Base-by-base conservation (phyloP, 2,888 invertebrate species). In the Sesamia inferens region DNA sequence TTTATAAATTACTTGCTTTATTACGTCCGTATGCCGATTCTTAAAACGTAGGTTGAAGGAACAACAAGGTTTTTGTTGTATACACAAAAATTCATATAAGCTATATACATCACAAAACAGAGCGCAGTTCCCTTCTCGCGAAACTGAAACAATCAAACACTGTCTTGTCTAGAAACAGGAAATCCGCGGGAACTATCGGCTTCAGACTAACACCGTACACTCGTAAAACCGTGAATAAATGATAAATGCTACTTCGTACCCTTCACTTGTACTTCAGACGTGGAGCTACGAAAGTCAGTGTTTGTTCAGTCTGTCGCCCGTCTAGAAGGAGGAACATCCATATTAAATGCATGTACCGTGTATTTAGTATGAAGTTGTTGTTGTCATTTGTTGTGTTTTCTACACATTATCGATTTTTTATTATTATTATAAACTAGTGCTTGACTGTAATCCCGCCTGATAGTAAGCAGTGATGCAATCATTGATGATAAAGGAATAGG, bases 171-270 rank as follows among this genome's bases (percentile, higher is more conserved):
- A 68, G 48, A 68, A 74, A 62, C 79, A 76, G 75, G 80, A 77
- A 82, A 85, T 83, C 83, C 80, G 77, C 80, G 76, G 76, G 70
- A 85, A 85, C 85, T 81, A 79, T 79, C 81, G 72, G 82, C 79
- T 79, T 90, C 76, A 90, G 89, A 83, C 89, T 80, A 83, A 84
- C 87, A 84, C 82, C 89, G 86, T 88, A 89, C 90, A 91, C 93
- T 92, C 88, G 89, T 85, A 85, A 87, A 84, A 67, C 85, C 59
- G 72, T 95, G 94, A 95, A 95, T 95, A 93, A 94, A 89, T 93
- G 89, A 95, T 94, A 93, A 94, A 93, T 93, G 93, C 86, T 93
- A 92, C 89, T 79, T 78, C 84, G 79, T 85, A 87, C 86, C 79
- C 80, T 84, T 82, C 85, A 81, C 89, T 88, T 86, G 81, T 82